Conservation (phyloP, 2,113 vertebrate species). For the Serinus canaria region DNA sequence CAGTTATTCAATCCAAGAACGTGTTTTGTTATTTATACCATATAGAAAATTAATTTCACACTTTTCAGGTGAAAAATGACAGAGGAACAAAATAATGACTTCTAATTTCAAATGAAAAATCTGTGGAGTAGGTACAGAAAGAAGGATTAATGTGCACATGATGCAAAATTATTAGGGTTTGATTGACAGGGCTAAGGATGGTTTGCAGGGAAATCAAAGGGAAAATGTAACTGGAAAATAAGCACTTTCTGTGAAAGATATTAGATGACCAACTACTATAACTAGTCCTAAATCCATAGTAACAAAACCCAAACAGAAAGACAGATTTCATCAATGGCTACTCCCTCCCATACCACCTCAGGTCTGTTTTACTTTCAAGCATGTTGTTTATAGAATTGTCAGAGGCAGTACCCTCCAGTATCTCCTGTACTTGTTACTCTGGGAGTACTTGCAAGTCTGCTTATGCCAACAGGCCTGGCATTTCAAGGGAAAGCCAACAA, state of each 20-base stretch:
- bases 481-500: background rate
- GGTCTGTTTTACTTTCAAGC: background rate
- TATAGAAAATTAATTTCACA: conserved; percentile 11
- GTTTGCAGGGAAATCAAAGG: conserved; percentile 65
- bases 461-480: background rate
- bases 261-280: conserved; percentile 65
- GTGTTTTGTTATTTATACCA: conserved; percentile 64
- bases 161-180: conserved; percentile 49
- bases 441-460: background rate
- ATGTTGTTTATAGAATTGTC: background rate
- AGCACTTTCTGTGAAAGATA: conserved; percentile 55
- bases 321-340: background rate
- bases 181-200: conserved; percentile 2
- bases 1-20: conserved; percentile 50
- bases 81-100: conserved; percentile 59
- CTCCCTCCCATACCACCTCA: background rate
- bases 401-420: background rate
- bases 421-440: background rate
- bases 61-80: conserved; percentile 54
- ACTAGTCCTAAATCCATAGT: conserved; percentile 38
- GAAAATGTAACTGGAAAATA: conserved; percentile 66
- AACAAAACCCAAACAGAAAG: conserved; percentile 50
- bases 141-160: conserved; percentile 50
- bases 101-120: conserved; percentile 65
- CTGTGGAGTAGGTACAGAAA: conserved; percentile 28